Evolutionary conservation across 2,888 invertebrate species (phyloP).

Genomic region (Harpagoxenus sublaevis): DNA sequence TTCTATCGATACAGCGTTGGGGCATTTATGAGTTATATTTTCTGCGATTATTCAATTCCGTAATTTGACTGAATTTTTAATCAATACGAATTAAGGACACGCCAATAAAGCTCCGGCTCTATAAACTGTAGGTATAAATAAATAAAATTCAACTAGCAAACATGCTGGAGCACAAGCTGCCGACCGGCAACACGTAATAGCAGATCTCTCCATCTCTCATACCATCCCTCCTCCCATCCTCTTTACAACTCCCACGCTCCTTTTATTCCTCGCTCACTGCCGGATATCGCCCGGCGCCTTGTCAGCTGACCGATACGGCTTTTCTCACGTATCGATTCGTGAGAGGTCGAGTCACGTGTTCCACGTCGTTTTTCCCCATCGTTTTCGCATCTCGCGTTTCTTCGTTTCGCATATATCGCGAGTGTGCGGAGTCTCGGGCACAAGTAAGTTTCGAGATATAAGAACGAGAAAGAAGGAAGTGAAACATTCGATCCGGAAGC

Average conservation of each 20-base stretch:
- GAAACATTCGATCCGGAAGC: background rate
- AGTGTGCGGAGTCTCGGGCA: background rate
- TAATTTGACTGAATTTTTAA: background rate
- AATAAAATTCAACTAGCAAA: constrained; percentile 27
- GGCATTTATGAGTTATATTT: constrained; percentile 10
- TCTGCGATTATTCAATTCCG: background rate
- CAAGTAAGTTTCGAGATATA: background rate
- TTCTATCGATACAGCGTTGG: background rate
- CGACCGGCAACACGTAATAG: constrained; percentile 30
- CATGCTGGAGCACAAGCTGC: background rate
- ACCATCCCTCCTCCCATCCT: background rate
- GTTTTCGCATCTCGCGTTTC: constrained; percentile 7
- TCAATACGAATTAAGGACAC: background rate
- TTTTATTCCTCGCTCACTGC: constrained; percentile 48
- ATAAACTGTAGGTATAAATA: background rate
- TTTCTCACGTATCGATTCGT: constrained; percentile 57
- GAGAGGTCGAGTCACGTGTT: constrained; percentile 62
- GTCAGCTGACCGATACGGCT: constrained; percentile 61
- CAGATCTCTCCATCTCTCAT: constrained; percentile 26
- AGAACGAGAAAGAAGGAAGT: background rate
- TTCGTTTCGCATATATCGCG: background rate
- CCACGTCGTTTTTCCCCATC: constrained; percentile 14
- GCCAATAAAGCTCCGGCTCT: background rate
- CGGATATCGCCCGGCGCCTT: constrained; percentile 55
- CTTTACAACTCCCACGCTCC: constrained; percentile 31